Evolutionary conservation across 2,888 invertebrate species (phyloP).

Genomic region (Aricia artaxerxes): DNA sequence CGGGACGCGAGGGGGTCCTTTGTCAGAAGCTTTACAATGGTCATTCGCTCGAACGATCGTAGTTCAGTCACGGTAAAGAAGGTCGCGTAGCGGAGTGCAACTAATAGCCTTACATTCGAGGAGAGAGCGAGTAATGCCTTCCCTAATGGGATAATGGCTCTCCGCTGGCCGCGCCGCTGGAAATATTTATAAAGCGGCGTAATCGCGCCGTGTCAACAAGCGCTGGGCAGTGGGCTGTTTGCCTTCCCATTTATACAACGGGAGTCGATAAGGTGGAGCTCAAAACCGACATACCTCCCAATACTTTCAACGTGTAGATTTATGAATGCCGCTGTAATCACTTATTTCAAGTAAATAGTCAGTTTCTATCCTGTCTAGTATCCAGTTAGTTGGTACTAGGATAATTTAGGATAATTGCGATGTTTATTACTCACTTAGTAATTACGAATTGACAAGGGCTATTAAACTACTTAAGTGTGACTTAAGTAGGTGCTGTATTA

Average conservation of each 20-base stretch:
- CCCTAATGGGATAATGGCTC: slow-evolving; percentile 76
- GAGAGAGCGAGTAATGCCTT: slow-evolving; percentile 70
- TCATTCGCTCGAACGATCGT: background rate
- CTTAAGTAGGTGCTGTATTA: background rate
- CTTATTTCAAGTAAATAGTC: too few relatives aligned
- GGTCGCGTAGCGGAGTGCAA: slow-evolving; percentile 45
- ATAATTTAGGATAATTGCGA: slow-evolving; percentile 1
- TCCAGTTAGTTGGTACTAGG: background rate
- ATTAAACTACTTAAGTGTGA: background rate
- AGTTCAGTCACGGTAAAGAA: slow-evolving; percentile 28
- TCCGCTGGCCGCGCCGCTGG: slow-evolving; percentile 54
- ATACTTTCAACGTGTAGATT: background rate
- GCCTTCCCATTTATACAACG: slow-evolving; percentile 66
- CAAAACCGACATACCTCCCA: background rate
- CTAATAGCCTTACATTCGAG: slow-evolving; percentile 64
- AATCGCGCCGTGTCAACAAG: slow-evolving; percentile 71
- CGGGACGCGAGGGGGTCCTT: slow-evolving; percentile 43
- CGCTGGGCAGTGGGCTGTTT: slow-evolving; percentile 64
- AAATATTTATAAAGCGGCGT: slow-evolving; percentile 75
- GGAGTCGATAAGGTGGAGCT: slow-evolving; percentile 57
- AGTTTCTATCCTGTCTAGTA: background rate
- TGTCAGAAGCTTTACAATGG: slow-evolving; percentile 40
- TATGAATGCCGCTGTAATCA: background rate
- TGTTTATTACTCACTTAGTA: background rate
- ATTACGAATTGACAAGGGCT: background rate